These are phyloP conservation scores for Dasyprocta punctata DNA, from an alignment of 2,113 vertebrate genomes.

Conservation along the genomic window DNA sequence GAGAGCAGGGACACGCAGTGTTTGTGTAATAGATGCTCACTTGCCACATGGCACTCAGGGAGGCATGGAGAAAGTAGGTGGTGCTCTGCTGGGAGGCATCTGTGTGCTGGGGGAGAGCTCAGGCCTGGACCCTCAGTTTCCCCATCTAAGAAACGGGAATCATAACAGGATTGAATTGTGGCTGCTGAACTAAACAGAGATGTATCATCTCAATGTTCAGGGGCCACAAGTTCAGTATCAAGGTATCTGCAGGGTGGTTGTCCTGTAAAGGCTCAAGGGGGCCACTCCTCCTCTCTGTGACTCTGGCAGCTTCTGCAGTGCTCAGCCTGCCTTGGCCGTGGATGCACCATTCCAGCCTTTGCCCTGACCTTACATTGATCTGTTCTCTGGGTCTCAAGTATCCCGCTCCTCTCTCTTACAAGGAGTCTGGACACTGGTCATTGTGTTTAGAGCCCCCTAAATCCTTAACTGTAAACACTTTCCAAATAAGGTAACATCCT, in stretches of 20 bases:
- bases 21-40: too few species aligned
- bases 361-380: neutral
- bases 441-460: neutral
- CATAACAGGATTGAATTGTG: neutral
- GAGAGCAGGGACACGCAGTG: neutral
- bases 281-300: neutral
- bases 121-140: neutral
- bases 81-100: neutral
- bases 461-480: neutral
- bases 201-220: neutral
- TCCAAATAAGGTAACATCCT: neutral
- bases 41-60: neutral
- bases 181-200: neutral
- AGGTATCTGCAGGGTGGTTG: neutral
- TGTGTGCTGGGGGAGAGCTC: neutral
- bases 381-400: neutral
- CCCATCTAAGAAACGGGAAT: neutral
- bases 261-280: neutral
- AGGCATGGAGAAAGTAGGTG: accelerated
- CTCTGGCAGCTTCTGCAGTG: neutral
- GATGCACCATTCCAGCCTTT: neutral
- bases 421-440: neutral
- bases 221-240: neutral
- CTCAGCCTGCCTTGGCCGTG: neutral
- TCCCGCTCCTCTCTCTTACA: neutral